Evolutionary conservation across 1,140 invertebrate species (phyloP).

Genomic region (Micrasema minimum): DNA sequence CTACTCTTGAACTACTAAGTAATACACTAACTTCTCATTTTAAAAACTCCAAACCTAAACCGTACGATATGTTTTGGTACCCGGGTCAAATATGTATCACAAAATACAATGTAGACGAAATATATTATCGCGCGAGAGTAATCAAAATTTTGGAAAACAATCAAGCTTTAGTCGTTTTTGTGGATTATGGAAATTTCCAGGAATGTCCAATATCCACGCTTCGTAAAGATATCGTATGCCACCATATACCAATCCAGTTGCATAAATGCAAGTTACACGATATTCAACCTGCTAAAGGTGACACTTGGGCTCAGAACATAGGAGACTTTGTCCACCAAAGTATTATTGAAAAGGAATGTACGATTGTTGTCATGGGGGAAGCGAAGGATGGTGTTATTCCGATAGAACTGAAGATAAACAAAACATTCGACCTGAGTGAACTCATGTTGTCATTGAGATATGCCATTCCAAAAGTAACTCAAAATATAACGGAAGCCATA

Average conservation of each 20-base stretch:
- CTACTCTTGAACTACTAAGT: conserved; percentile 65
- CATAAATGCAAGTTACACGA: conserved; percentile 63
- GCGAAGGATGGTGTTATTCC: conserved; percentile 32
- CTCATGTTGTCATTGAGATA: conserved; percentile 32
- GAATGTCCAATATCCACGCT: conserved; percentile 65
- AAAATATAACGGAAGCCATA: not conserved
- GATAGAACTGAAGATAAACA: conserved; percentile 36
- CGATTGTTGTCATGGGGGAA: conserved; percentile 23
- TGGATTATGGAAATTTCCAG: conserved; percentile 75
- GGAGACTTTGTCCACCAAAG: conserved; percentile 43
- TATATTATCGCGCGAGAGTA: conserved; percentile 72
- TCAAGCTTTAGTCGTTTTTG: conserved; percentile 66
- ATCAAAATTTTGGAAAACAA: conserved; percentile 58
- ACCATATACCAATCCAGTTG: conserved; percentile 70
- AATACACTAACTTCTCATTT: conserved; percentile 66
- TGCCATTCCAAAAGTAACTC: conserved; percentile 11
- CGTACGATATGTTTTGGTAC: conserved; percentile 64
- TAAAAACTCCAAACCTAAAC: conserved; percentile 60
- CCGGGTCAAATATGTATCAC: conserved; percentile 73
- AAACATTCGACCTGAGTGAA: conserved; percentile 29
- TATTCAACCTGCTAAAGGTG: conserved; percentile 58
- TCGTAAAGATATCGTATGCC: conserved; percentile 69
- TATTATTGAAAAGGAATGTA: conserved; percentile 42
- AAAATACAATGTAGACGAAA: conserved; percentile 69
- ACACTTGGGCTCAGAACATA: conserved; percentile 55